Conservation (phyloP, 2,797 vertebrate species). For the Hydrocynus forskahlii region DNA sequence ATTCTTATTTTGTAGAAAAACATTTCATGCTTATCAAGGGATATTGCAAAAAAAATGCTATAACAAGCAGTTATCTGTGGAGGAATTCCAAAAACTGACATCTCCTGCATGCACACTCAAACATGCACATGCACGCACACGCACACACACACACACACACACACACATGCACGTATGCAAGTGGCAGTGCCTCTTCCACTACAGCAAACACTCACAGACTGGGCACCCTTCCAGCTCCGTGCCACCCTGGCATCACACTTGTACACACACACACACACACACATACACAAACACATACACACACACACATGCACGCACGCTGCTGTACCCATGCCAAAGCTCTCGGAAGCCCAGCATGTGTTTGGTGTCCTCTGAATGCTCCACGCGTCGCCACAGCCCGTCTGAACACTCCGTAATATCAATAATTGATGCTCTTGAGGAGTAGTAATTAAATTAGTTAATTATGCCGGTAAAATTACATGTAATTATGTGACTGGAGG, state of each 20-base stretch:
- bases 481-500: conserved; percentile 99
- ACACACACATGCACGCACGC: conserved; percentile 29
- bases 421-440: conserved; percentile 99
- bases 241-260: conserved; percentile 45
- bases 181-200: conserved; percentile 33
- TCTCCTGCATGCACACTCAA: conserved; percentile 36
- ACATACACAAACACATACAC: conserved; percentile 12
- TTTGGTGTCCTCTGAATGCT: conserved; percentile 97
- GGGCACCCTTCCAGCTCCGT: conserved; percentile 59
- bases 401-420: conserved; percentile 99
- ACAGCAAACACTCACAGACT: conserved; percentile 46
- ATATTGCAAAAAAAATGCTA: conserved; percentile 12
- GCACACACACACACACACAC: conserved; percentile 38
- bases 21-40: background rate
- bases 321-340: conserved; percentile 84
- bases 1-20: background rate
- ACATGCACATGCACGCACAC: conserved; percentile 14
- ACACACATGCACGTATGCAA: background rate
- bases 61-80: conserved; percentile 33
- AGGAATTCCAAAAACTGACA: conserved; percentile 24
- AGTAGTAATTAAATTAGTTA: conserved; percentile 99
- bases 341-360: conserved; percentile 86
- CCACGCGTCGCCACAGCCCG: conserved; percentile 90
- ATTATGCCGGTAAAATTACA: conserved; percentile 99
- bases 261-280: conserved; percentile 16